Evolutionary conservation across 1,140 invertebrate species (phyloP).

Genomic region (Drosophila murphyi): DNA sequence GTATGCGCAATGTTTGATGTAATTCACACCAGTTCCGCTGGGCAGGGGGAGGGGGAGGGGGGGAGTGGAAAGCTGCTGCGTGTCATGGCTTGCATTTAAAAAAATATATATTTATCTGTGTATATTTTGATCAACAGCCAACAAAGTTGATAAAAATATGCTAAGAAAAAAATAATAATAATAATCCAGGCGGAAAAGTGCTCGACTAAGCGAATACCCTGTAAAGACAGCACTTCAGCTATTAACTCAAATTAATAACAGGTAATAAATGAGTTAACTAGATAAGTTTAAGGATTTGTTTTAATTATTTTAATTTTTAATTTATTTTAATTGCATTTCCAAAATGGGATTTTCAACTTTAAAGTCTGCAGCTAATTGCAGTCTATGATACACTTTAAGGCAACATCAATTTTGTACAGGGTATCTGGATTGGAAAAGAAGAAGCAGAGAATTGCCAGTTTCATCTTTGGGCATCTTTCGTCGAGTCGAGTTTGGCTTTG

Average conservation of each 20-base stretch:
- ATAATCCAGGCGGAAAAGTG: neutral
- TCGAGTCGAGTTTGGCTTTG: conserved; percentile 41
- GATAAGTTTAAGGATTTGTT: neutral
- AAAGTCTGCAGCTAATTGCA: too few relatives aligned
- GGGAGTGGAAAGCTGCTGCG: conserved; percentile 10
- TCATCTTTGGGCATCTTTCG: neutral
- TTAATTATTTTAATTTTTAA: neutral
- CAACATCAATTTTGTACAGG: conserved; percentile 1
- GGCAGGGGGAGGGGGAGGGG: neutral
- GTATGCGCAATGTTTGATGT: conserved; percentile 71
- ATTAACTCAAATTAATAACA: too few relatives aligned
- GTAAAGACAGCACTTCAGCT: neutral
- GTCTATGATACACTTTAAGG: too few relatives aligned
- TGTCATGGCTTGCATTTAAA: conserved; percentile 57
- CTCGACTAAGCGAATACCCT: neutral
- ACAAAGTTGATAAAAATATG: neutral
- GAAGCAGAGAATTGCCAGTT: too few relatives aligned
- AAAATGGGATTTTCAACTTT: too few relatives aligned
- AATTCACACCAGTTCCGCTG: conserved; percentile 56
- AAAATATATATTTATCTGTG: conserved; percentile 7
- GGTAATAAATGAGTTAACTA: too few relatives aligned
- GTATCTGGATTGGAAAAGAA: neutral
- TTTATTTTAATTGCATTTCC: too few relatives aligned
- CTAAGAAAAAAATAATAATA: neutral
- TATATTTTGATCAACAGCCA: neutral